Base-by-base conservation (phyloP, 2,888 invertebrate species). In the Noctua comes region DNA sequence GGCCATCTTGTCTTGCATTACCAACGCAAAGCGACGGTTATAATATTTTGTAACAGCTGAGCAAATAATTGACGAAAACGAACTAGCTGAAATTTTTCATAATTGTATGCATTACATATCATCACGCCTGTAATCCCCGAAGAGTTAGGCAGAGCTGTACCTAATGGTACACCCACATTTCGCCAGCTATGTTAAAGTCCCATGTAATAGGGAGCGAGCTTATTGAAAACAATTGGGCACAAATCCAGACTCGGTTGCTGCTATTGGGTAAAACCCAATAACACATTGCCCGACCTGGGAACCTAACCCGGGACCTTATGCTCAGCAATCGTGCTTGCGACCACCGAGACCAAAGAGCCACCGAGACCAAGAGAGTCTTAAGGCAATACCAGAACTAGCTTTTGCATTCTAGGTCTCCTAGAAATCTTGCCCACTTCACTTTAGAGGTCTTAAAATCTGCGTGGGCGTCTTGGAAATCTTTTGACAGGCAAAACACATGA, bases 41-140 rank as follows among this genome's bases (percentile, higher is more conserved):
- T 72, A n/a, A 65, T 68, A 21, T 43, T 40, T 68, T 66, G 46
- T 43, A 57, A 48, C 59, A 79, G 79, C 84, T 79, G 73, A 24
- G 68, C 71, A 68, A 77, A 77, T 43, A 51, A 6, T 0, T 16
- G 18, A 18, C 48, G 18, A 57, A 76, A 65, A 31, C 11, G 16
- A 31, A 10, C 40, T 48, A 10, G 2, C 36, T 18, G 21, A 51
- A 31, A n/a, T 6, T 10, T 43, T 10, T 10, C 18, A 27, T 31
- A 31, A 6, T n/a, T 73, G 2, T 18, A 59, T 10, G 27, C 3
- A 62, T 62, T 2, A 31, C 7, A 27, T 27, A 31, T 7, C 8
- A 62, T 62, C 8, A 62, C 31, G 62, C 8, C 3, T 62, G 18
- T 21, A 1, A 31, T 31, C 10, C 31, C 2, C 8, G 8, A 18